Evolutionary conservation across 1,140 invertebrate species (phyloP), one percentile per base, ranked within the genome.

Genomic region (Thalassaphorura encarpata): DNA sequence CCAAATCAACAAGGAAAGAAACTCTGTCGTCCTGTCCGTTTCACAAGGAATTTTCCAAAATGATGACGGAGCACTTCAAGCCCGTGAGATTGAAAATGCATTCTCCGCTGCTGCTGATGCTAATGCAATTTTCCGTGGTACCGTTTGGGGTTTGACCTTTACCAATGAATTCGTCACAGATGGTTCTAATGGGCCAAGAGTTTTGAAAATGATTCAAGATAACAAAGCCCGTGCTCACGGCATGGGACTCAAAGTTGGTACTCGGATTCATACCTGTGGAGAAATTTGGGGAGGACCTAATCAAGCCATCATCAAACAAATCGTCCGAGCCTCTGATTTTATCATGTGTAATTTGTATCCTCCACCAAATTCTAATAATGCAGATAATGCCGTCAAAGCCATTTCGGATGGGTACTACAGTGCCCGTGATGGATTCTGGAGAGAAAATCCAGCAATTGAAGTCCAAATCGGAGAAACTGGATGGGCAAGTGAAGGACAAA

Each of bases 381-480:
- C 54, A 1, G 40, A 47, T 19, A 23, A 18, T 1, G 62, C 62
- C 16, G 56, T 57, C 0, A 31, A 61, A 36, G 58, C 29, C 2
- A 51, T 64, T 3, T 52, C 47, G 6, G 42, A 64, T 46, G 48
- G 42, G 16, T 58, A 61, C 19, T 56, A 54, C 40, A 33, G 29
- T 33, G 46, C 60, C 0, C 16, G 58, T 28, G 49, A 56, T 54
- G 58, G 52, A 4, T 56, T 64, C 42, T 46, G 52, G 48, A 45
- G 46, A 29, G 33, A 47, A 8, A 64, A 61, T 24, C 42, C 33
- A 15, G 57, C 55, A 15, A 46, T 64, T 18, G 59, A 64, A 21
- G 58, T 64, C 2, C 28, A 31, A 4, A 64, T 64, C 47, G 62
- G 62, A 3, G 62, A 64, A 53, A 64, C 62, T 28, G 62, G 62